A percentile compares a stretch with the other conserved stretches of the same genome.
Evolutionary conservation across 2,113 vertebrate species (phyloP).

Genomic region (Caracal caracal): DNA sequence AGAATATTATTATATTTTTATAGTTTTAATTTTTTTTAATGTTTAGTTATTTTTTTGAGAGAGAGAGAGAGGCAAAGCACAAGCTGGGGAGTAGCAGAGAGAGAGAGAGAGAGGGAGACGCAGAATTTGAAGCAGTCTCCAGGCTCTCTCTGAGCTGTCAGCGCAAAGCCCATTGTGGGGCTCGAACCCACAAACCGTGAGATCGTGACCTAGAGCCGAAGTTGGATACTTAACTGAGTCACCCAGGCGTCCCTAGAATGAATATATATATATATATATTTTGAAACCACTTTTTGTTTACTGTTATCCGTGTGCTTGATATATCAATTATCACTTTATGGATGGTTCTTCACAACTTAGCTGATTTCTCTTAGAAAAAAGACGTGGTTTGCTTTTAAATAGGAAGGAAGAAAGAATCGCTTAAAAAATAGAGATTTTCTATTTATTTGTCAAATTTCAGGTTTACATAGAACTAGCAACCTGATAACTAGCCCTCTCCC

Average conservation of each 20-base stretch:
- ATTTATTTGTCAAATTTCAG: constrained; percentile 11
- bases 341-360: background rate
- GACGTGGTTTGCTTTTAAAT: constrained; percentile 1
- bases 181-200: too few species aligned
- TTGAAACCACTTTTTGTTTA: background rate
- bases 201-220: too few species aligned
- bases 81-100: too few species aligned
- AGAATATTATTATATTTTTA: background rate
- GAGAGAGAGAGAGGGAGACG: too few species aligned
- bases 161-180: too few species aligned
- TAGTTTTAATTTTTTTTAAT: too few species aligned
- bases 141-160: too few species aligned
- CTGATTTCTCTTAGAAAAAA: background rate
- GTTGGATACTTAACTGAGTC: too few species aligned
- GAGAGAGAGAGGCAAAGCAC: too few species aligned
- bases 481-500: background rate
- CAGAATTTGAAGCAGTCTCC: too few species aligned
- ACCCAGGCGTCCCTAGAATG: too few species aligned
- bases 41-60: background rate
- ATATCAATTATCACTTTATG: background rate
- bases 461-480: background rate
- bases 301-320: background rate
- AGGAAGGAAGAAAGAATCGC: background rate
- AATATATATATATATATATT: background rate
- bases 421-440: background rate